Conservation (phyloP, 2,888 invertebrate genomes). For the Notodonta dromedarius region DNA sequence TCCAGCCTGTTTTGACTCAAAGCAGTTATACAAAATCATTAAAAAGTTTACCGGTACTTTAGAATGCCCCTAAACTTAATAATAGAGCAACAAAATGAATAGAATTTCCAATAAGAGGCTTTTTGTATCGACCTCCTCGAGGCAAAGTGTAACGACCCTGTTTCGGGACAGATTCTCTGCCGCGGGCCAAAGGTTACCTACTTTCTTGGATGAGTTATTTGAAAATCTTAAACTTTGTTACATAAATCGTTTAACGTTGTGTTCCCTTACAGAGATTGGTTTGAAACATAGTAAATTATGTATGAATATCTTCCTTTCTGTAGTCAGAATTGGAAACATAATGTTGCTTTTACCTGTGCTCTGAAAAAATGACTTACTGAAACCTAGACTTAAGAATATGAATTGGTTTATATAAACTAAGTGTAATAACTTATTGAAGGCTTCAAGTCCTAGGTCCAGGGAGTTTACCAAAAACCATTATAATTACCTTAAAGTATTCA, state of each 20-base stretch:
- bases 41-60: constrained; percentile 38
- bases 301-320: neutral
- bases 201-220: constrained; percentile 36
- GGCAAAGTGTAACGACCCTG: constrained; percentile 49
- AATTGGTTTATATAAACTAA: too few species aligned
- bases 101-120: constrained; percentile 44
- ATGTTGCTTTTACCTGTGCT: neutral
- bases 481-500: neutral
- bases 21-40: constrained; percentile 22
- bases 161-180: constrained; percentile 45
- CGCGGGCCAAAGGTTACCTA: constrained; percentile 34
- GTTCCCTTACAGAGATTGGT: constrained; percentile 4
- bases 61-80: constrained; percentile 45
- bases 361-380: too few species aligned
- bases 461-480: neutral
- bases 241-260: constrained; percentile 24
- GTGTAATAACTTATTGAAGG: too few species aligned
- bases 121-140: constrained; percentile 47
- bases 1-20: constrained; percentile 7
- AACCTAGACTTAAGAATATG: too few species aligned
- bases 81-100: constrained; percentile 54
- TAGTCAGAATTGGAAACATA: too few species aligned
- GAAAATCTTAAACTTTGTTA: constrained; percentile 30
- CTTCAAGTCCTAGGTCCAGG: too few species aligned
- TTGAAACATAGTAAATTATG: constrained; percentile 1